Conservation (phyloP, 2,113 vertebrate species). For the Lycocorax pyrrhopterus region DNA sequence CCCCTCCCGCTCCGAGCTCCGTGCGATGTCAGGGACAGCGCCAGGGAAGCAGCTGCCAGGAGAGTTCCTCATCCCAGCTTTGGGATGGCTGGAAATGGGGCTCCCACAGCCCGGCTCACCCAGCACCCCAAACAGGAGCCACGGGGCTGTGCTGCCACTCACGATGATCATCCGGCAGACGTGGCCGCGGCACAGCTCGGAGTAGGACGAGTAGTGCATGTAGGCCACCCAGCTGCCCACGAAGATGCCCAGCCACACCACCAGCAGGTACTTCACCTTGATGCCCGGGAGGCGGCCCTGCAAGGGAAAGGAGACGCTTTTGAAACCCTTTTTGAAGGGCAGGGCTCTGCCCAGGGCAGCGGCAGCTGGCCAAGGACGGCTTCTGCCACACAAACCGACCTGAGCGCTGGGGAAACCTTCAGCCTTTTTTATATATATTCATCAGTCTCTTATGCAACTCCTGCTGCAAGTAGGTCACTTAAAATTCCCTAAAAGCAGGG, state of each 20-base stretch:
- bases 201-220: slow-evolving; percentile 91
- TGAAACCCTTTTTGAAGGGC: neutral
- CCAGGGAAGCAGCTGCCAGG: neutral
- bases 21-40: accelerated
- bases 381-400: neutral
- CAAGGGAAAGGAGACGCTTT: neutral
- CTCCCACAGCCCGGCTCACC: neutral
- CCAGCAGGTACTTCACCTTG: slow-evolving; percentile 90
- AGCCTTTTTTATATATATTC: neutral
- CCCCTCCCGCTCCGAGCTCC: neutral
- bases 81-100: neutral
- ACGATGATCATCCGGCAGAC: slow-evolving; percentile 90
- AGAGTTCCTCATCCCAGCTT: neutral
- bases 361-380: neutral
- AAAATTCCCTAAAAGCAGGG: slow-evolving; percentile 42
- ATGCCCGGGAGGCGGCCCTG: slow-evolving; percentile 89
- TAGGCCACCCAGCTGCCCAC: slow-evolving; percentile 93
- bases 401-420: neutral
- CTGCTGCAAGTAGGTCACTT: slow-evolving; percentile 60
- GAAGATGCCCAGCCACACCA: slow-evolving; percentile 90
- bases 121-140: accelerated
- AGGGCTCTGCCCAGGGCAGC: neutral
- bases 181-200: slow-evolving; percentile 89
- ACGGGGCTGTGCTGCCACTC: slow-evolving; percentile 53
- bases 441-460: slow-evolving; percentile 29